Conservation (phyloP, 2,113 vertebrate species). For the Potamarius usumacintae region DNA sequence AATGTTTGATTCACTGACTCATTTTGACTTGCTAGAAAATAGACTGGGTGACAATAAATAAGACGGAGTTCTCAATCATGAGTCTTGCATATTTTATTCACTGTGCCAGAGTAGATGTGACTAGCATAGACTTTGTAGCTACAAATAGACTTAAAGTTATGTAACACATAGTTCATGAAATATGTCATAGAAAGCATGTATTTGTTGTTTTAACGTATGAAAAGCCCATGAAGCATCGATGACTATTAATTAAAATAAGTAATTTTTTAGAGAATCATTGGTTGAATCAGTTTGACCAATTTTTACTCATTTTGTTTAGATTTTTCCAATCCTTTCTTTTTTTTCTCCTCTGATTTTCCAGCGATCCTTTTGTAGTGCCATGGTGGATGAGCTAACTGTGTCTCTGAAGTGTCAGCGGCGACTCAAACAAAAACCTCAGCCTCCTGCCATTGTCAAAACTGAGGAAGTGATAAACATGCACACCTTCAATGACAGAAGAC, state of each 20-base stretch:
- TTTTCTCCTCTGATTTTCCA: conserved; percentile 9
- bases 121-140: not conserved
- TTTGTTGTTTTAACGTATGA: not conserved
- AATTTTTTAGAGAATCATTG: not conserved
- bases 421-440: conserved; percentile 95
- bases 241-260: not conserved
- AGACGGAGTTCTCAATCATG: not conserved
- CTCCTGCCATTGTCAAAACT: conserved; percentile 94
- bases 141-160: not conserved
- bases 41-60: not conserved
- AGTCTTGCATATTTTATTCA: not conserved
- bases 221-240: not conserved
- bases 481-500: conserved; percentile 98
- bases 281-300: not conserved
- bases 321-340: conserved; percentile 40
- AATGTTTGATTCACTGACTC: not conserved
- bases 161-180: not conserved
- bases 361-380: conserved; percentile 95
- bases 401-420: conserved; percentile 96
- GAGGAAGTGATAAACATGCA: conserved; percentile 99
- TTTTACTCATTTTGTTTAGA: not conserved
- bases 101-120: not conserved
- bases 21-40: not conserved
- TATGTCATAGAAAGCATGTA: not conserved
- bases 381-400: conserved; percentile 95